Base-by-base conservation (phyloP, 2,888 invertebrate genomes). In the Lasiommata megera region DNA sequence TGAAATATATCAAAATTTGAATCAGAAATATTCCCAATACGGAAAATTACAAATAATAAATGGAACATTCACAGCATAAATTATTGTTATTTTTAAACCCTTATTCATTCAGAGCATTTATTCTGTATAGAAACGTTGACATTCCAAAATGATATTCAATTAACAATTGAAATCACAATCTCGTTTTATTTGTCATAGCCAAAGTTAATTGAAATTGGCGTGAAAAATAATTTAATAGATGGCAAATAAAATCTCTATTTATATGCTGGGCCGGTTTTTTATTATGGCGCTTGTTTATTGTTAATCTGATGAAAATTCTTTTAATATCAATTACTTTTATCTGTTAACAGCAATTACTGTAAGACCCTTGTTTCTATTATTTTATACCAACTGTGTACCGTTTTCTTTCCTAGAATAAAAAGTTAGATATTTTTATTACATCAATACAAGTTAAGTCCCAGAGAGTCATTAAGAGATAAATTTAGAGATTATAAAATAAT, bases 171-270 rank as follows among this genome's bases (percentile, higher is more conserved):
- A 48, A 48, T 36, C 47, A 34, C 48, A 16, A 17, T 8, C 36
- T 36, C 48, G 48, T 48, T 48, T 48, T 48, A 48, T 37, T 48
- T 48, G 36, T 18, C n/a, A 12, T 11, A 36, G 48, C 7, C 36
- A n/a, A 36, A 48, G 48, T 48, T 48, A 48, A 48, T 48, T 48
- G 48, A 48, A 48, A 48, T 48, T 48, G 48, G n/a, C 36, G 17
- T 36, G 36, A 48, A 48, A 48, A 28, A 48, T 48, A 48, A 48
- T 48, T 48, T 17, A 34, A 46, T 28, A 43, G 28, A 43, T 43
- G 2, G 28, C 12, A 41, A 43, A 43, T 43, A 43, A 43, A 43
- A 28, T 12, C 6, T 41, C 18, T 41, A 18, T 41, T 41, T 41
- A n/a, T 18, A 18, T 11, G 5, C 6, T 12, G 14, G 43, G 7